These are phyloP conservation scores for Micropoecilia bifurca DNA, from an alignment of 2,797 vertebrate genomes.

Conservation along the genomic window DNA sequence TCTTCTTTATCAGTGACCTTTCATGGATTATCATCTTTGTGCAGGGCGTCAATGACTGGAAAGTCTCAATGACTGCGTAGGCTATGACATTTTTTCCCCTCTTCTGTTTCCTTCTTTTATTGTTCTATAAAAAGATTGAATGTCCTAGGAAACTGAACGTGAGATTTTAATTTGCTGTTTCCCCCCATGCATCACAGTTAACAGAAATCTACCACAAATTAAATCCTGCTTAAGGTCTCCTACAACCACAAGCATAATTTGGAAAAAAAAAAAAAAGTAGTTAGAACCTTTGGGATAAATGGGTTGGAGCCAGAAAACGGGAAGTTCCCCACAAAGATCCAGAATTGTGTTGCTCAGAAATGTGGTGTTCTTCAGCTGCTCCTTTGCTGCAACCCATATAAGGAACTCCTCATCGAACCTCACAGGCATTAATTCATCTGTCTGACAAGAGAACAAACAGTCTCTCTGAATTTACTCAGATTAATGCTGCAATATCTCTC, in stretches of 20 bases:
- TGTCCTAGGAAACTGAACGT: not conserved
- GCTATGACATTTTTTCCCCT: not conserved
- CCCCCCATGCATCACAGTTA: not conserved
- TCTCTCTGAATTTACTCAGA: conserved; percentile 41
- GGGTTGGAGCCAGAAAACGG: conserved; percentile 92
- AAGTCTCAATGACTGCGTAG: not conserved
- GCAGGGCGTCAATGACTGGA: not conserved
- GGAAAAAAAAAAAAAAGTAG: not conserved
- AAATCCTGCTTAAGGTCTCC: not conserved
- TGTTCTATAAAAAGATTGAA: not conserved
- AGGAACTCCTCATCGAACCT: conserved; percentile 89
- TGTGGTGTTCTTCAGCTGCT: conserved; percentile 87
- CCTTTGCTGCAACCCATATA: conserved; percentile 88
- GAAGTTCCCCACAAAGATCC: conserved; percentile 87
- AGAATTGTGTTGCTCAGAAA: conserved; percentile 90
- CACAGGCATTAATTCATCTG: conserved; percentile 89
- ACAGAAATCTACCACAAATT: not conserved
- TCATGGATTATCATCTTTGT: not conserved
- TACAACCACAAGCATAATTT: not conserved
- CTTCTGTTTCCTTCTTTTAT: not conserved
- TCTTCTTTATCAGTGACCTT: not conserved
- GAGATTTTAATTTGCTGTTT: conserved; percentile 2
- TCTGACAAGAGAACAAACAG: conserved; percentile 74
- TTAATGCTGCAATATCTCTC: conserved; percentile 15
- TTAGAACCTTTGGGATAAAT: conserved; percentile 86